Evolutionary conservation across 1,140 invertebrate genomes (phyloP), one percentile per base, ranked within the genome.

Genomic region (Cataglyphis hispanica): DNA sequence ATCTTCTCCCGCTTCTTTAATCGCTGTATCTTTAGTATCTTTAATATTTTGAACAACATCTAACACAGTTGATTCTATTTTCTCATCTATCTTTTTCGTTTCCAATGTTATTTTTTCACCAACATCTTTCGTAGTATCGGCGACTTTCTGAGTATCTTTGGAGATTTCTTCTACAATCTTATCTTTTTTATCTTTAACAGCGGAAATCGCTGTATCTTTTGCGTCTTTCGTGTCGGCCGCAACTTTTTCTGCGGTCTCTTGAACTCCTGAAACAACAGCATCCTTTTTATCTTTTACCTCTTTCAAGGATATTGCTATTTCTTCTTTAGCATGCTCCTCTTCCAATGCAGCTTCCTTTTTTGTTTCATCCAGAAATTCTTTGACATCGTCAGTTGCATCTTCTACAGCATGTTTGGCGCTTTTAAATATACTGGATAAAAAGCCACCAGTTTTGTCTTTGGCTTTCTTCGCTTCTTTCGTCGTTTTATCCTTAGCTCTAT

Each of bases 371-470:
- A 80, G 53, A 56, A 87, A 89, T 22, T 90, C 89, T 43, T 90
- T 88, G 2, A 76, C 86, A 16, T 91, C 90, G 4, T 89, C 84
- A 16, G 64, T 46, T 16, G 81, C 46, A 46, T 85, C 86, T 40
- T 91, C 89, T 0, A 64, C 80, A 10, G 76, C 4, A n/a, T 89
- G 75, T 86, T 92, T 91, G 0, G 81, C 78, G 31, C 90, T 84
- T 50, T 92, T 91, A 50, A 91, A 90, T n/a, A 92, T 89, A 19
- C 89, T 81, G 0, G 87, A 85, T 2, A 91, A 87, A 27, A 91
- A 90, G 8, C 85, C 87, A 40, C 74, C n/a, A 0, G 77, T 37
- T 80, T 88, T 87, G 16, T 87, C 89, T 25, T 89, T 84, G 2
- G 58, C 69, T 76, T 90, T 90, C 13, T 69, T 86, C 77, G 31